Evolutionary conservation across 2,888 invertebrate genomes (phyloP).

Genomic region (Euphydryas editha): DNA sequence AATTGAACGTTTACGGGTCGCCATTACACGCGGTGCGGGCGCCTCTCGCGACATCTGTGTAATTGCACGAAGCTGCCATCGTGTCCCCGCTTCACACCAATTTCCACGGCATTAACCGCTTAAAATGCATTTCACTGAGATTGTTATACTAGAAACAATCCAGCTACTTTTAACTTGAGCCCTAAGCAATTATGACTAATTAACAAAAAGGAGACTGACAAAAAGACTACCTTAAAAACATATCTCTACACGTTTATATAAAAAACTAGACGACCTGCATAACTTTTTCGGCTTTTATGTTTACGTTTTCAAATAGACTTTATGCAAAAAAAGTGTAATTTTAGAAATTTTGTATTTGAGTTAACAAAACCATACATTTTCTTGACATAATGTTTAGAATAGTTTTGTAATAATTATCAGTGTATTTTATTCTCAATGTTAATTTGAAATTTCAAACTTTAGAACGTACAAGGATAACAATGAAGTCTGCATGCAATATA

Average conservation of each 20-base stretch:
- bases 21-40: conserved; percentile 52
- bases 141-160: conserved; percentile 67
- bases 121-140: conserved; percentile 74
- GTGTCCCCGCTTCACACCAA: conserved; percentile 66
- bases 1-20: conserved; percentile 56
- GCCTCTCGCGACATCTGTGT: conserved; percentile 69
- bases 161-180: conserved; percentile 58
- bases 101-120: conserved; percentile 75
- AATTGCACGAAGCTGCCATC: conserved; percentile 68
- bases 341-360: too few relatives aligned
- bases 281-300: too few relatives aligned
- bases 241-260: not conserved
- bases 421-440: too few relatives aligned
- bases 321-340: too few relatives aligned
- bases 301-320: not conserved
- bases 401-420: not conserved
- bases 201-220: conserved; percentile 33
- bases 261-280: not conserved
- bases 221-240: conserved; percentile 12
- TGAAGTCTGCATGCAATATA: too few relatives aligned
- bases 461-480: too few relatives aligned
- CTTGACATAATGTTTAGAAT: too few relatives aligned
- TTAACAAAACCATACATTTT: too few relatives aligned
- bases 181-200: conserved; percentile 48
- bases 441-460: too few relatives aligned